phyloP scores from a whole-genome alignment of 2,797 vertebrate genomes.

The Emydoidea blandingii region DNA sequence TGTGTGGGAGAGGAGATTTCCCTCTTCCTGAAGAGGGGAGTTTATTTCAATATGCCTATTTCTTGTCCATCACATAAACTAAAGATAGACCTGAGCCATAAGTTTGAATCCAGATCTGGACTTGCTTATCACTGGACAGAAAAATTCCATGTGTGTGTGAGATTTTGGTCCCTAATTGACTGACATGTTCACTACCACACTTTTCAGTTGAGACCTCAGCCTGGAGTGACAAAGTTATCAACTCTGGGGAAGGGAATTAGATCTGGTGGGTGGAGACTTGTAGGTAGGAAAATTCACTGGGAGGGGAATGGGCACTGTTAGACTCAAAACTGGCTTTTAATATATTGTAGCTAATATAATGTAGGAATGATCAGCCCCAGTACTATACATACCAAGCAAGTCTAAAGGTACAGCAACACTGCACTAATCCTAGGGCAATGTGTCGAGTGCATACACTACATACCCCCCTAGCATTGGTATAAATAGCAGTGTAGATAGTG shows the following conservation, averaged over 20 bases:
- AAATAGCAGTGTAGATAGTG: too few relatives aligned
- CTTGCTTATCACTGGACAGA: neutral
- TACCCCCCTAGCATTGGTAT: too few relatives aligned
- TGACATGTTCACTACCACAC: neutral
- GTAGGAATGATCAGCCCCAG: neutral
- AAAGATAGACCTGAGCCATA: neutral
- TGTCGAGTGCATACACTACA: too few relatives aligned
- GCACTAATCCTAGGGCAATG: too few relatives aligned
- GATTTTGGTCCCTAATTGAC: neutral
- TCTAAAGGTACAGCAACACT: neutral
- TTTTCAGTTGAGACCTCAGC: neutral
- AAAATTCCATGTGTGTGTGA: neutral
- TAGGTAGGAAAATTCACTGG: too few relatives aligned
- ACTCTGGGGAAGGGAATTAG: neutral
- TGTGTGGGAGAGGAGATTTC: too few relatives aligned
- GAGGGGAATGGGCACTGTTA: neutral
- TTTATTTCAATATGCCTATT: neutral
- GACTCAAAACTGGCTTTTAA: neutral
- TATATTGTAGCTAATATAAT: neutral
- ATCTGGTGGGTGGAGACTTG: neutral
- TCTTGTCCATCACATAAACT: neutral
- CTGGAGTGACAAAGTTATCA: neutral
- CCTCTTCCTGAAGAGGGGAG: neutral
- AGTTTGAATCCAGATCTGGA: neutral
- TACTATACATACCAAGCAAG: constrained; percentile 30